Evolutionary conservation across 2,888 invertebrate genomes (phyloP).

Genomic region (Drosophila cracens): DNA sequence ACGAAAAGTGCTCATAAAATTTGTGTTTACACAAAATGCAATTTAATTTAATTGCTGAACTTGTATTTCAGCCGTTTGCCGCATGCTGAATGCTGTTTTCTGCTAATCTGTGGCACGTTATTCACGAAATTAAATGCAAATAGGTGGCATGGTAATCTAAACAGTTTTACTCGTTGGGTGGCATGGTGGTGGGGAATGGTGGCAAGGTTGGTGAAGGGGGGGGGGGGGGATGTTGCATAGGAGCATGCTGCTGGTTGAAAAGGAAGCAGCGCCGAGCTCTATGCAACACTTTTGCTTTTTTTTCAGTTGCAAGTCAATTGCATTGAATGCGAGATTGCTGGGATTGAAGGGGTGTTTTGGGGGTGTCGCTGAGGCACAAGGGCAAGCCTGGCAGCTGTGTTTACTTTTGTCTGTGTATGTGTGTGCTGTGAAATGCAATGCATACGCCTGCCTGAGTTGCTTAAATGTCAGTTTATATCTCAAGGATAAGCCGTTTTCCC

Average conservation of each 20-base stretch:
- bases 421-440: slow-evolving; percentile 45
- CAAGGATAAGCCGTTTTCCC: slow-evolving; percentile 80
- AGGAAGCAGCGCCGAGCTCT: slow-evolving; percentile 30
- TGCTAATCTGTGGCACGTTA: slow-evolving; percentile 54
- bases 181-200: too few species aligned
- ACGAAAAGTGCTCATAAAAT: slow-evolving; percentile 54
- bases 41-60: slow-evolving; percentile 67
- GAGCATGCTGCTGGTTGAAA: slow-evolving; percentile 17
- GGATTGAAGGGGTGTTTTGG: neutral
- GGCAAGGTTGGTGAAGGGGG: too few species aligned
- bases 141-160: slow-evolving; percentile 21
- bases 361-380: slow-evolving; percentile 30
- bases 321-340: slow-evolving; percentile 43
- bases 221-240: neutral
- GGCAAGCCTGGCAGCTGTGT: slow-evolving; percentile 60
- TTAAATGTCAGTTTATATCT: slow-evolving; percentile 82
- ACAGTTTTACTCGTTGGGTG: slow-evolving; percentile 6
- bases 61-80: slow-evolving; percentile 45
- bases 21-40: slow-evolving; percentile 56
- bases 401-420: slow-evolving; percentile 51
- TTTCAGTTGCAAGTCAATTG: slow-evolving; percentile 51
- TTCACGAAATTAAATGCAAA: slow-evolving; percentile 54
- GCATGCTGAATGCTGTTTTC: slow-evolving; percentile 6
- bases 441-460: slow-evolving; percentile 76
- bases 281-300: slow-evolving; percentile 43